Base-by-base conservation (phyloP, 2,113 vertebrate genomes). In the Agelaius phoeniceus region DNA sequence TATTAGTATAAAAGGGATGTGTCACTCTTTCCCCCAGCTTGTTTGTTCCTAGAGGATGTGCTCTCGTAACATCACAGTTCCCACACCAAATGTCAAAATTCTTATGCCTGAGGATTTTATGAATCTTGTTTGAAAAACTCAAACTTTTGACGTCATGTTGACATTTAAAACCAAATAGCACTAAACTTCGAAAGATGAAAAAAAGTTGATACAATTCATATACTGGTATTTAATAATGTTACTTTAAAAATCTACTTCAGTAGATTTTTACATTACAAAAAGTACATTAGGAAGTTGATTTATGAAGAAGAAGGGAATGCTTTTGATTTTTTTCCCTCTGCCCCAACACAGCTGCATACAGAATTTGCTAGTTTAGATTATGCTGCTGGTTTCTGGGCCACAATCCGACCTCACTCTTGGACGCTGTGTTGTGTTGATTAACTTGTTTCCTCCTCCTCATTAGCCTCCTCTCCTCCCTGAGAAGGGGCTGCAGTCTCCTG, bases 31-130 rank as follows among this genome's bases (percentile, higher is more conserved):
- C 76, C 66, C 71, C 63, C 67, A 69, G 93, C 65, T 96, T 97
- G 78, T 98, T 98, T 97, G 96, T 97, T 98, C 96, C 87, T 89
- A 80, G 79, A 33, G 54, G 93, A 94, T 95, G 81, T 94, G 63
- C 39, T 93, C 69, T 96, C 57, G 41, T 95, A 93, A 92, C 69
- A 92, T 95, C 86, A 65, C 62, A 85, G 93, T 98, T 98, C 97
- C 97, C 97, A 97, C 96, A 98, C 84, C 94, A 94, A 96, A 98
- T 92, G 90, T 95, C 90, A 90, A 81, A 86, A 76, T 65, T 87
- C 61, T 85, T 83, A 67, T 96, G 93, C 82, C 55, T 92, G 57
- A 93, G 92, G 87, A 86, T 92, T 84, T 93, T 66, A 65, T 37
- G 19, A 75, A 54, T 93, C 90, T 75, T 95, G 43, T 83, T 93